Evolutionary conservation across 2,113 vertebrate genomes (phyloP), one percentile per base, ranked within the genome.

Genomic region (Dasyornis broadbenti): DNA sequence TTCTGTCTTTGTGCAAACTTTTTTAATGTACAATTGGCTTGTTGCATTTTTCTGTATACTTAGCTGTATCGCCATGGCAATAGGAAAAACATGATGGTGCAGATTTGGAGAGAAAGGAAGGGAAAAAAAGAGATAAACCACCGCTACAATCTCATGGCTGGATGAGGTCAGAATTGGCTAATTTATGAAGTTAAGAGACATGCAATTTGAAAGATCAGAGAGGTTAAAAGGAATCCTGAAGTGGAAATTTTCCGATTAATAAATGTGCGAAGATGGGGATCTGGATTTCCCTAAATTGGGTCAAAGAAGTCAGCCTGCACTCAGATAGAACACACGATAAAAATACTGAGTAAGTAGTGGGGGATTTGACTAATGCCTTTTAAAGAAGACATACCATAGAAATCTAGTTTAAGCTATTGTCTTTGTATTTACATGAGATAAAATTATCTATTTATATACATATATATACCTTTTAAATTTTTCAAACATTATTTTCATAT

Each of bases 31-130:
- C 64, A 69, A 20, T 45, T 92, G 90, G 56, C 76, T 94, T 71
- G 72, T 77, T 91, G 87, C 78, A 24, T 68, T 82, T 66, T 68
- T 91, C 81, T 72, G 72, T 83, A 82, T 93, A 79, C 87, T 87
- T 42, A 78, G 86, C 92, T 69, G 59, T 37, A 96, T 97, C 92
- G 73, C 97, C 97, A 97, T 97, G 97, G 97, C 84, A 65, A 97
- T 92, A 73, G 90, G 63, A 82, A 69, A 95, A 98, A 96, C 92
- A 92, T 33, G 78, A 90, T 89, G 94, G 92, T 89, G 83, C 87
- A 91, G 95, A 91, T 84, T 91, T 91, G 61, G 64, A 92, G 65
- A 76, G 86, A 94, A 92, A 82, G 59, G 50, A 60, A 94, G 35
- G 71, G 57, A 9, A 73, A 73, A 44, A 86, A 85, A 77, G 60